Evolutionary conservation across 1,140 invertebrate species (phyloP).

Genomic region (Psix sp.): DNA sequence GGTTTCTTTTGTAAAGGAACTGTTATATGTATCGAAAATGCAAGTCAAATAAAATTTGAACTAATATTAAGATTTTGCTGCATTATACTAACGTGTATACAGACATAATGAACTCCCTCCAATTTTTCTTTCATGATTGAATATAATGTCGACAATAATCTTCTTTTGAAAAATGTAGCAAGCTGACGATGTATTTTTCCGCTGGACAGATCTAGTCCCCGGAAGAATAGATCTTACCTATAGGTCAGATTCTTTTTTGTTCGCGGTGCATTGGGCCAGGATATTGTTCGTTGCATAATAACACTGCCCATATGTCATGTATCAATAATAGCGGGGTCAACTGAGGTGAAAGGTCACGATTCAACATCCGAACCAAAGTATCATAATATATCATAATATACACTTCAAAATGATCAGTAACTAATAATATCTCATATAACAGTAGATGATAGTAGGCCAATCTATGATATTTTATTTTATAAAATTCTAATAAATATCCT

Average conservation of each 20-base stretch:
- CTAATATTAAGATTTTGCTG: too few species aligned
- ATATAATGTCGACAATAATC: slow-evolving; percentile 29
- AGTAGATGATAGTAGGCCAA: too few species aligned
- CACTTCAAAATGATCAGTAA: slow-evolving; percentile 33
- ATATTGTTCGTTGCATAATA: slow-evolving; percentile 66
- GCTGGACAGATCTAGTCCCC: slow-evolving; percentile 30
- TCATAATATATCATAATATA: slow-evolving; percentile 38
- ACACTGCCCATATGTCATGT: slow-evolving; percentile 62
- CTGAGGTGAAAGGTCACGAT: slow-evolving; percentile 59
- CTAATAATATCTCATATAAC: too few species aligned
- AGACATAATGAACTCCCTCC: slow-evolving; percentile 20
- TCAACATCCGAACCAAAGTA: slow-evolving; percentile 16
- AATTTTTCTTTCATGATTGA: slow-evolving; percentile 9
- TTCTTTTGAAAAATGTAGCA: slow-evolving; percentile 29
- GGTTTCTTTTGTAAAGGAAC: too few species aligned
- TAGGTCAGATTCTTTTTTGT: slow-evolving; percentile 59
- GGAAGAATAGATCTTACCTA: slow-evolving; percentile 36
- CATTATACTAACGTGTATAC: too few species aligned
- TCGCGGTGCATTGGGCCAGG: slow-evolving; percentile 56
- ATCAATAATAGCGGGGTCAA: slow-evolving; percentile 56
- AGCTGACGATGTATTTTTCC: slow-evolving; percentile 47
- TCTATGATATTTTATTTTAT: too few species aligned
- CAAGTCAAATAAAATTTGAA: too few species aligned
- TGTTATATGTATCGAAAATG: too few species aligned
- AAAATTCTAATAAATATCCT: too few species aligned